A percentile compares a stretch with the other conserved stretches of the same genome.
Evolutionary conservation across 1,140 invertebrate species (phyloP).

Genomic region (Ceratina australensis): DNA sequence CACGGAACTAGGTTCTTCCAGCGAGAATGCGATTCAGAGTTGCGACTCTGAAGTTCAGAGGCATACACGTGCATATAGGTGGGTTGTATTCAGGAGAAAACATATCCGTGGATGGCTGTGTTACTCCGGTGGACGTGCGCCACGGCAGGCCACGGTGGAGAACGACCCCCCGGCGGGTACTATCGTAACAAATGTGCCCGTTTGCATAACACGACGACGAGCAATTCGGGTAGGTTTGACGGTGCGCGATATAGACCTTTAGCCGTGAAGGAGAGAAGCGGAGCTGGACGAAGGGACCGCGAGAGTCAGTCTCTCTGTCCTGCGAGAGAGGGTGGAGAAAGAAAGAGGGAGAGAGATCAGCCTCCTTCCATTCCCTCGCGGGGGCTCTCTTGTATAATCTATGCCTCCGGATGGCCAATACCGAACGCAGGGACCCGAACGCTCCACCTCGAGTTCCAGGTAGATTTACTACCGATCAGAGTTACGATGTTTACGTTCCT

Average conservation of each 20-base stretch:
- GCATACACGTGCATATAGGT: background rate
- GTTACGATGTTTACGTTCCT: constrained; percentile 41
- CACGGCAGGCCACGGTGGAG: constrained; percentile 62
- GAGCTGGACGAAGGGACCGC: constrained; percentile 20
- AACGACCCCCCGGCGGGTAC: constrained; percentile 75
- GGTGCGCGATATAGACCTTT: constrained; percentile 79
- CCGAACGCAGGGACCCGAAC: constrained; percentile 56
- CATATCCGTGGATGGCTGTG: constrained; percentile 50
- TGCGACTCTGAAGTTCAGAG: constrained; percentile 13
- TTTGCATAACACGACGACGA: constrained; percentile 80
- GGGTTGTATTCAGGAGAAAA: background rate
- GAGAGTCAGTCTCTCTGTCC: constrained; percentile 3
- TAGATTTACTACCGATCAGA: constrained; percentile 43
- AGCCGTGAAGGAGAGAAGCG: constrained; percentile 49
- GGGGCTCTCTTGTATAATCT: constrained; percentile 71
- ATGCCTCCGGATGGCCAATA: constrained; percentile 72
- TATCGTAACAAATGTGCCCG: constrained; percentile 79
- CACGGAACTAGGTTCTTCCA: constrained; percentile 52
- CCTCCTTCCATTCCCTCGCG: constrained; percentile 55
- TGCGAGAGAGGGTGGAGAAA: constrained; percentile 7
- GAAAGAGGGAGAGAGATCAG: constrained; percentile 25
- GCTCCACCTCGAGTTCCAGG: constrained; percentile 25
- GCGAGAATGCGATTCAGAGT: constrained; percentile 43
- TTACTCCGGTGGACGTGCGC: constrained; percentile 43
- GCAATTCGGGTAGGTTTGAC: constrained; percentile 80